Base-by-base conservation (phyloP, 2,888 invertebrate species). In the Fragum whitleyi region DNA sequence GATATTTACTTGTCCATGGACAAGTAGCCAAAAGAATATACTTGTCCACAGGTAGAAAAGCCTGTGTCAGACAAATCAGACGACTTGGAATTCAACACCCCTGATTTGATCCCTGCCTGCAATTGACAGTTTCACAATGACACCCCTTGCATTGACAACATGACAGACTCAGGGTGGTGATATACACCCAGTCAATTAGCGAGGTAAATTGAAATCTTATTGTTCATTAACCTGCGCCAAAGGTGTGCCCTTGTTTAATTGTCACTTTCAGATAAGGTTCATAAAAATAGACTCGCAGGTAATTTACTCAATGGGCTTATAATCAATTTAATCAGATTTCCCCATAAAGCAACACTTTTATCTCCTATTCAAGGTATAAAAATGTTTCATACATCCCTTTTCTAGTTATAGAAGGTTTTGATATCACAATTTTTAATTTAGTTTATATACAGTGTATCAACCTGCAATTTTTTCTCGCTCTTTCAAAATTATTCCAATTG, bases 261-360 rank as follows among this genome's bases (percentile, higher is more conserved):
- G 65, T 65, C 65, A 65, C 65, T 65, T 65, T 42, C 65, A 65
- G 65, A 65, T 65, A 65, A 65, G 21, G 65, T 65, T 42, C 26
- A n/a, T 26, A 65, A 36, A 42, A 21, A 65, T 39, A 65, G 32
- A 32, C 21, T n/a, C 21, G 16, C 65, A 65, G 65, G 65, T 65
- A 65, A 65, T 65, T 65, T 65, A 39, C 14, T 23, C 5, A 42
- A 65, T 65, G 65, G 26, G 42, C 42, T 21, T 57, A 42, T 23
- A 36, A 39, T 65, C 42, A 42, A 42, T 32, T 29, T 32, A 61
- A 61, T 29, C 32, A 19, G 57, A 11, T 61, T 61, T 2, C 32
- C 61, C 29, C 32, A 61, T 61, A 19, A 61, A 47, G 14, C 39
- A n/a, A n/a, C 19, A 47, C 16, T 14, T 47, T 47, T 47, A 3